phyloP scores from a whole-genome alignment of 2,113 vertebrate genomes.

The Origma solitaria region DNA sequence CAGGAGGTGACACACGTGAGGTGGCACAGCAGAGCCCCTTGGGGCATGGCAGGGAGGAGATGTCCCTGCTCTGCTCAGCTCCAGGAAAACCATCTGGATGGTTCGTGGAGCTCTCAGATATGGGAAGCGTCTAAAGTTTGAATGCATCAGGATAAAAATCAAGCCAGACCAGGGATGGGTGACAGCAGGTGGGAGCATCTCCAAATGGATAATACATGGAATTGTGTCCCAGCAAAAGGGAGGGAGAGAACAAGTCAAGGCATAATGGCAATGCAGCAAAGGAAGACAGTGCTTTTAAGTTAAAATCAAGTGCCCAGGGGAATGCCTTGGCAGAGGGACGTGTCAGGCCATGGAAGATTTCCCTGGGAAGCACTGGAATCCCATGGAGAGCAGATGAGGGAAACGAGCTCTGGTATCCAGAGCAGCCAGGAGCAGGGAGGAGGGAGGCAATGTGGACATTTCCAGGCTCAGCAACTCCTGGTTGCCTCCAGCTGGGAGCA shows the following conservation, averaged over 20 bases:
- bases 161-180: background rate
- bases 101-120: background rate
- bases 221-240: background rate
- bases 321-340: background rate
- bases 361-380: background rate
- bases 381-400: background rate
- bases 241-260: background rate
- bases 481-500: background rate
- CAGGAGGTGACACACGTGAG: fast-evolving
- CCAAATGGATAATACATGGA: fast-evolving
- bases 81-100: background rate
- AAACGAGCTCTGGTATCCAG: too few relatives aligned
- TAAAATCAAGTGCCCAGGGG: background rate
- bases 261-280: background rate
- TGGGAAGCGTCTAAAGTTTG: background rate
- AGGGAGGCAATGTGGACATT: background rate
- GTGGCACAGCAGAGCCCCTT: background rate
- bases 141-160: background rate
- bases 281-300: background rate
- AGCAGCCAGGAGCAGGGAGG: background rate
- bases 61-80: background rate
- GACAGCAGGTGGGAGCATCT: fast-evolving
- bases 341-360: background rate
- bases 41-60: background rate
- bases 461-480: background rate